Evolutionary conservation across 1,140 invertebrate species (phyloP).

Genomic region (Drosophila subobscura): DNA sequence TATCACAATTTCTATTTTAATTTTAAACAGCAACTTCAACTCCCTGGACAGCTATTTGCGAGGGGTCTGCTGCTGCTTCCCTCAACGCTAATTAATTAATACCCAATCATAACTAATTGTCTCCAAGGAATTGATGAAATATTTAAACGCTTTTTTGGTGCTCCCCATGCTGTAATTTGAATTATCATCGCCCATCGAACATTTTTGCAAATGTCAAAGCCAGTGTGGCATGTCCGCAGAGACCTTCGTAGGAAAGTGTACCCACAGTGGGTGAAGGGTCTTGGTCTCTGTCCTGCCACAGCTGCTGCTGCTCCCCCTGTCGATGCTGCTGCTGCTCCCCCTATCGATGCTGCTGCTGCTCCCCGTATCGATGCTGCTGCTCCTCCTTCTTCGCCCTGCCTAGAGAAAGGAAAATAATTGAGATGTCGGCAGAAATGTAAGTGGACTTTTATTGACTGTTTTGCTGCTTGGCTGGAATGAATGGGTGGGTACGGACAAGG

Average conservation of each 20-base stretch:
- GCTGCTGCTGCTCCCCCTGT: not conserved
- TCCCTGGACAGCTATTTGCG: too few species aligned
- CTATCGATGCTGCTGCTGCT: not conserved
- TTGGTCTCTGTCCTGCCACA: not conserved
- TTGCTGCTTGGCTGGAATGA: slow-evolving; percentile 54
- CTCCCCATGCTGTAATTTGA: slow-evolving; percentile 21
- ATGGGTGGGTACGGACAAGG: slow-evolving; percentile 34
- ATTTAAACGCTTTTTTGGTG: slow-evolving; percentile 32
- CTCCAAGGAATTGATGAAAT: slow-evolving; percentile 26
- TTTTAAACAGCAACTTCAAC: too few species aligned
- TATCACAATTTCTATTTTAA: too few species aligned
- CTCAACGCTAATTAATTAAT: slow-evolving; percentile 5
- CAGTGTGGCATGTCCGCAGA: slow-evolving; percentile 11
- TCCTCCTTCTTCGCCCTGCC: not conserved
- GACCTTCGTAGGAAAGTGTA: slow-evolving; percentile 8
- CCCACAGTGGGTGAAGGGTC: slow-evolving; percentile 6
- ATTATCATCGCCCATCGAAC: slow-evolving; percentile 22
- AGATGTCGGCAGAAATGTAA: slow-evolving; percentile 80
- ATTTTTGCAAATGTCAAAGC: slow-evolving; percentile 20
- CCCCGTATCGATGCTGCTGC: too few species aligned
- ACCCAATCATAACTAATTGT: not conserved
- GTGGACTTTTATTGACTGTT: slow-evolving; percentile 80
- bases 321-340: too few species aligned
- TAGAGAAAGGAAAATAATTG: slow-evolving; percentile 73
- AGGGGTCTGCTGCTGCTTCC: too few species aligned